A percentile compares a stretch with the other conserved stretches of the same genome.
phyloP scores from a whole-genome alignment of 2,797 vertebrate genomes.

The Chloroceryle amazona region DNA sequence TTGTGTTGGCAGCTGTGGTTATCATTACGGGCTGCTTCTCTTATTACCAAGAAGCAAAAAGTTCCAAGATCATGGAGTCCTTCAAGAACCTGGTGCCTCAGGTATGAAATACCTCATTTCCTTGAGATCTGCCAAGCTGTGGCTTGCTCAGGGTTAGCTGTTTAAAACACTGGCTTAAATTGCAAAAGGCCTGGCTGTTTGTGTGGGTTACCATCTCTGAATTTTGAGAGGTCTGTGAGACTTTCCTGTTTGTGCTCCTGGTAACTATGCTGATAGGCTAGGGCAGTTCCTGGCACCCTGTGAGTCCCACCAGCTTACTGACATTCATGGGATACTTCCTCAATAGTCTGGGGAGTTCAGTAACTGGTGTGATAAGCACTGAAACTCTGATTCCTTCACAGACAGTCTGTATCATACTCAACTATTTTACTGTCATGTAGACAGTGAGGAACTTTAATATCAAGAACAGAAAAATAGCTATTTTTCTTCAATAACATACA shows the following conservation, averaged over 20 bases:
- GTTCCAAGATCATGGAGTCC: conserved; percentile 98
- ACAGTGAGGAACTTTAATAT: not conserved
- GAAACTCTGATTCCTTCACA: not conserved
- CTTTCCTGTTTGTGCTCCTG: not conserved
- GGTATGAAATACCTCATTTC: conserved; percentile 76
- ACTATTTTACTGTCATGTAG: not conserved
- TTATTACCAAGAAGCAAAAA: conserved; percentile 98
- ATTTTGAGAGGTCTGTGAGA: not conserved
- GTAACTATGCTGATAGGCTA: not conserved
- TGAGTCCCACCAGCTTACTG: not conserved
- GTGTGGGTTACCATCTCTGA: not conserved
- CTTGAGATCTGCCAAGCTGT: not conserved
- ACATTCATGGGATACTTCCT: not conserved
- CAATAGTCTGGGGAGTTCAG: not conserved
- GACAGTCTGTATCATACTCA: not conserved
- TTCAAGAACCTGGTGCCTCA: conserved; percentile 98
- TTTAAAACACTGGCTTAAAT: not conserved
- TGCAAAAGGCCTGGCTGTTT: not conserved
- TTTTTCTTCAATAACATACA: not conserved
- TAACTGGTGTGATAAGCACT: not conserved
- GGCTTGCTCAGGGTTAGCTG: not conserved
- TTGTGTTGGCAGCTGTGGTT: conserved; percentile 94
- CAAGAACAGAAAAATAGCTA: not conserved
- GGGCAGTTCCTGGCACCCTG: not conserved
- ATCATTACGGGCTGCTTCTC: conserved; percentile 99